phyloP scores from a whole-genome alignment of 2,888 invertebrate species.

The Erpobdella octoculata region DNA sequence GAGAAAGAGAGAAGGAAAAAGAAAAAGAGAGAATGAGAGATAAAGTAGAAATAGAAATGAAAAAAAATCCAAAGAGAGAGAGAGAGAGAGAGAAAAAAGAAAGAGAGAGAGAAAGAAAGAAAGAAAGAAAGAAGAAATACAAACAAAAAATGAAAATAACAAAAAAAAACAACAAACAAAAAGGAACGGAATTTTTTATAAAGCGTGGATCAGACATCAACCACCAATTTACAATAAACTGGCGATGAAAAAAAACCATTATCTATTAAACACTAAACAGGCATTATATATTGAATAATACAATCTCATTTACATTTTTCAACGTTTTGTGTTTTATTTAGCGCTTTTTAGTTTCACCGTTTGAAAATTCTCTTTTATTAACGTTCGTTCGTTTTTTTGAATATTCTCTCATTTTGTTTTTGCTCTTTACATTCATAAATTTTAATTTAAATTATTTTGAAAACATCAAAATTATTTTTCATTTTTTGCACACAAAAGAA shows the following conservation, averaged over 20 bases:
- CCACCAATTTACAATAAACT: neutral
- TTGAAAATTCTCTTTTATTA: too few relatives aligned
- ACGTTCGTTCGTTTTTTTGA: too few relatives aligned
- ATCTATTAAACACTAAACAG: neutral
- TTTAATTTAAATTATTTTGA: too few relatives aligned
- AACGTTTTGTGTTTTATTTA: too few relatives aligned
- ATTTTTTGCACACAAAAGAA: too few relatives aligned
- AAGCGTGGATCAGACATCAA: neutral
- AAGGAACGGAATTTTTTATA: neutral
- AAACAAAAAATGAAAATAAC: neutral
- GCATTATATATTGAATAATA: neutral
- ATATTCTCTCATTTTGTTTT: too few relatives aligned
- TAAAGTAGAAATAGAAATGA: neutral
- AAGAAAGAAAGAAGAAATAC: neutral
- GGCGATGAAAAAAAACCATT: neutral
- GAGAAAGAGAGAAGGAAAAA: conserved; percentile 1
- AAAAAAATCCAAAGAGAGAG: neutral
- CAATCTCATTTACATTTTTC: too few relatives aligned
- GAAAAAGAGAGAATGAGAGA: neutral
- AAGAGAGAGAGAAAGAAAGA: neutral
- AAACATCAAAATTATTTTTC: too few relatives aligned
- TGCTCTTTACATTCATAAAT: too few relatives aligned
- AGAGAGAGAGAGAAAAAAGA: neutral
- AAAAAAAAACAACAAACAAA: neutral
- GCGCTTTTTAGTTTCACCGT: too few relatives aligned